Percentiles rank a stretch among this genome's conserved stretches.
Evolutionary conservation across 1,140 invertebrate species (phyloP).

Genomic region (Drosophila subpulchrella): DNA sequence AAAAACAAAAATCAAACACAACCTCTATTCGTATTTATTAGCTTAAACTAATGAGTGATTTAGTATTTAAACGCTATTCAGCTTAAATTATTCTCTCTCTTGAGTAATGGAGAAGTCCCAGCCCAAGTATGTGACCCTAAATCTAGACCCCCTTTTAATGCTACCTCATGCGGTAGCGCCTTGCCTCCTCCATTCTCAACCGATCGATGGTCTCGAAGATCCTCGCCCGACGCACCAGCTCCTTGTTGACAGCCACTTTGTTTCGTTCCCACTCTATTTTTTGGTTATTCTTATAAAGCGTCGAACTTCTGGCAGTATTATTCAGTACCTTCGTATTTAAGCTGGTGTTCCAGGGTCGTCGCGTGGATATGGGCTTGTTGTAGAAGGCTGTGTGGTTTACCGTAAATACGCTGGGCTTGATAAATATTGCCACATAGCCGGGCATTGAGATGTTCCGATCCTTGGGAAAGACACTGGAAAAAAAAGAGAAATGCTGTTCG

Average conservation of each 20-base stretch:
- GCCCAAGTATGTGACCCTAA: background rate
- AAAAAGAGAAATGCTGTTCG: too few species aligned
- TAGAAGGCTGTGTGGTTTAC: conserved; percentile 59
- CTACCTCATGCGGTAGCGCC: background rate
- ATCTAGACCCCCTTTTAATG: background rate
- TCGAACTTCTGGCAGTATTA: background rate
- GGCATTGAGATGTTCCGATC: conserved; percentile 38
- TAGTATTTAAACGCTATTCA: background rate
- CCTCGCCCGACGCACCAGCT: background rate
- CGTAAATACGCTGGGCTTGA: conserved; percentile 55
- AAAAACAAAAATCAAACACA: background rate
- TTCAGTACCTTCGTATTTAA: background rate
- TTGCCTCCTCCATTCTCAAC: background rate
- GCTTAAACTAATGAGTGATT: conserved; percentile 16
- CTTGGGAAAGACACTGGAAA: conserved; percentile 55
- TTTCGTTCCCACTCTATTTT: background rate
- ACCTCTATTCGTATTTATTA: background rate
- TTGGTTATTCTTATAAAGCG: conserved; percentile 1
- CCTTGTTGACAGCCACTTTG: background rate
- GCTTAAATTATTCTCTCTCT: background rate
- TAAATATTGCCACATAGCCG: conserved; percentile 64
- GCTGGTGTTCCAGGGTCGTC: conserved; percentile 50
- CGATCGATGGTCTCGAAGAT: conserved; percentile 2
- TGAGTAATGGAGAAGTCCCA: background rate
- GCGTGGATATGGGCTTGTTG: conserved; percentile 38